Percentiles rank a stretch among this genome's conserved stretches.
Conservation (phyloP, 2,888 invertebrate species). For the Oligia latruncula region DNA sequence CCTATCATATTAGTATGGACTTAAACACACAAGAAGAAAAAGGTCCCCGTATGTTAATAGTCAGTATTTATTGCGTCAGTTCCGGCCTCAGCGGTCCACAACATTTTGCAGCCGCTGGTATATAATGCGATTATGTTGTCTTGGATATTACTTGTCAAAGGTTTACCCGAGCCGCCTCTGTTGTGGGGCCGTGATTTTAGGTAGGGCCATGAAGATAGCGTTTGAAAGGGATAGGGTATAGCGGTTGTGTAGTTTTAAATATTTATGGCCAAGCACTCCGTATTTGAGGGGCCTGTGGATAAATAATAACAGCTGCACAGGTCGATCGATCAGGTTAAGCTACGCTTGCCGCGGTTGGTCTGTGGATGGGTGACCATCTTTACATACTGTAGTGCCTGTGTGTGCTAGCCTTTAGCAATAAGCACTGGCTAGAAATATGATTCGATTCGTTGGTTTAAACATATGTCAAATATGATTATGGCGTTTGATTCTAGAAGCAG, state of each 20-base stretch:
- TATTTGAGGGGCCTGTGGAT: too few relatives aligned
- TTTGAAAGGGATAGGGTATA: not conserved
- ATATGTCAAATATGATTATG: too few relatives aligned
- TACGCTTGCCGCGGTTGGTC: too few relatives aligned
- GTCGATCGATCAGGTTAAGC: too few relatives aligned
- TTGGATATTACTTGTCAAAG: conserved; percentile 73
- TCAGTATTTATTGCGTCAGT: conserved; percentile 27
- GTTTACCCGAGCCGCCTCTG: conserved; percentile 64
- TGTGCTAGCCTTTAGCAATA: too few relatives aligned
- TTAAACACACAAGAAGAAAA: not conserved
- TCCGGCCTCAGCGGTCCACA: conserved; percentile 22
- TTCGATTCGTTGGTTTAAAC: too few relatives aligned
- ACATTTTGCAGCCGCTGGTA: conserved; percentile 57
- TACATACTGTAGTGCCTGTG: too few relatives aligned
- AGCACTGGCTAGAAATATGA: too few relatives aligned
- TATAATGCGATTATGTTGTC: conserved; percentile 71
- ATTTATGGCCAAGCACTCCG: not conserved
- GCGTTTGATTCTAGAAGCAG: too few relatives aligned
- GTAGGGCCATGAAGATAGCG: not conserved
- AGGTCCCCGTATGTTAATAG: conserved; percentile 28
- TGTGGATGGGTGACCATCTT: too few relatives aligned
- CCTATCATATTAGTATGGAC: not conserved
- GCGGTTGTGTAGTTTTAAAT: not conserved
- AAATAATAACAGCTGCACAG: too few relatives aligned
- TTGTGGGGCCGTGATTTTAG: conserved; percentile 43